Evolutionary conservation across 2,113 vertebrate species (phyloP), one percentile per base, ranked within the genome.

Genomic region (Acanthisitta chloris): DNA sequence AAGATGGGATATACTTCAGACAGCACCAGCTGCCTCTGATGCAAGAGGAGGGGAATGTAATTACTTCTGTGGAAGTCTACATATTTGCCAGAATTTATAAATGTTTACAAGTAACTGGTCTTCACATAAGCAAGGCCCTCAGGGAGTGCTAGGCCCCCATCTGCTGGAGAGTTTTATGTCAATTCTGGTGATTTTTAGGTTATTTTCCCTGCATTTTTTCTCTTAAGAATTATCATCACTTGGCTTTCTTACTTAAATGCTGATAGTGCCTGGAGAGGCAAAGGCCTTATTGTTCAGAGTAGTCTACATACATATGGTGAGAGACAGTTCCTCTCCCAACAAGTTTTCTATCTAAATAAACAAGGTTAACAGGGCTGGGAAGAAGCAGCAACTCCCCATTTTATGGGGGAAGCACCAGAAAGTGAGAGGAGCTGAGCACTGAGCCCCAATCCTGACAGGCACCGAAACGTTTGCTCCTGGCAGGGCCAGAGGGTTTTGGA

Each of bases 111-210:
- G 93, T 95, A 84, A 96, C 96, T 88, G 92, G 94, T 96, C 96
- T 94, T 97, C 90, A 16, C 94, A 96, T 94, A 96, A 96, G 92
- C 76, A 94, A 69, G 96, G 96, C 93, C 94, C 96, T 96, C 86
- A 96, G 96, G 96, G 96, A 96, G 93, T 97, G 93, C 96, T 96
- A 97, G 96, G 96, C 94, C 93, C 96, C 96, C 96, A 97, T 97
- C 96, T 97, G 96, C 96, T 97, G 96, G 96, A 96, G 95, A 97
- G 80, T 96, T 96, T 95, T 96, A 96, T 96, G 96, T 97, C 96
- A 96, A 93, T 96, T 97, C 93, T 96, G 94, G 94, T 96, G 93
- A 92, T 92, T 97, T 96, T 96, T 93, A 93, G 88, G 92, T 95
- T 96, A 86, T 93, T 96, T 96, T 84, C 38, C 46, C 76, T 84